phyloP scores from a whole-genome alignment of 2,113 vertebrate species.

The Mustela nigripes region DNA sequence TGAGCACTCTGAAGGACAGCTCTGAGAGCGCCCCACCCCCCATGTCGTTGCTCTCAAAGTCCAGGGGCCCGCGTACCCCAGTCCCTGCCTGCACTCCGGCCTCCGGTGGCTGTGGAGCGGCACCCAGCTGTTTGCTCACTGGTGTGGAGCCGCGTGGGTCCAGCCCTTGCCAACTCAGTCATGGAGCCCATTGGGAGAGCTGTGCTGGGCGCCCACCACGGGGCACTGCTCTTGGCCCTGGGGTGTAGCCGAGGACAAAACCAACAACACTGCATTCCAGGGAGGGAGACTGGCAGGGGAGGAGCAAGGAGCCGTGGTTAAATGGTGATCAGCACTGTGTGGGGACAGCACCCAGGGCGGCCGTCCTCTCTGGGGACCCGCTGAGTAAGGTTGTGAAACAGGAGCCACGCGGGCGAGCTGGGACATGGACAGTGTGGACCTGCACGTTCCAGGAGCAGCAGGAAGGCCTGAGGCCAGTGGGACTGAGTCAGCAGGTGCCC shows the following conservation, averaged over 20 bases:
- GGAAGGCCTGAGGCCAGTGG: background rate
- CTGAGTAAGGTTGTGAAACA: background rate
- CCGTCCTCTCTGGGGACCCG: accelerated
- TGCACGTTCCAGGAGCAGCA: accelerated
- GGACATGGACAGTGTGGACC: background rate
- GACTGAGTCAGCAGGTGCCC: background rate
- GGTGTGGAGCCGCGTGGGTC: accelerated
- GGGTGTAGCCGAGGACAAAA: accelerated
- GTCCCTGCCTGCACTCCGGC: background rate
- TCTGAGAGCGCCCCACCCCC: accelerated
- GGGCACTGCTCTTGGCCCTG: background rate
- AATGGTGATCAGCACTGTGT: accelerated
- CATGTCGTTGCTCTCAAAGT: accelerated
- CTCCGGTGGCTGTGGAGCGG: accelerated
- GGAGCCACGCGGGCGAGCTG: background rate
- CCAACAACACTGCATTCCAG: accelerated
- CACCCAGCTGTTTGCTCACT: accelerated
- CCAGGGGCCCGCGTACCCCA: background rate
- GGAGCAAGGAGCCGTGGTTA: accelerated
- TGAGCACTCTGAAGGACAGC: accelerated
- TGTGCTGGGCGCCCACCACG: accelerated
- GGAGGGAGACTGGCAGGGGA: background rate
- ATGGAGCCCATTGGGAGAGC: accelerated
- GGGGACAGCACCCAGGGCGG: background rate
- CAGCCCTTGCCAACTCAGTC: accelerated